Evolutionary conservation across 2,113 vertebrate genomes (phyloP), one percentile per base, ranked within the genome.

Genomic region (Furnarius figulus): DNA sequence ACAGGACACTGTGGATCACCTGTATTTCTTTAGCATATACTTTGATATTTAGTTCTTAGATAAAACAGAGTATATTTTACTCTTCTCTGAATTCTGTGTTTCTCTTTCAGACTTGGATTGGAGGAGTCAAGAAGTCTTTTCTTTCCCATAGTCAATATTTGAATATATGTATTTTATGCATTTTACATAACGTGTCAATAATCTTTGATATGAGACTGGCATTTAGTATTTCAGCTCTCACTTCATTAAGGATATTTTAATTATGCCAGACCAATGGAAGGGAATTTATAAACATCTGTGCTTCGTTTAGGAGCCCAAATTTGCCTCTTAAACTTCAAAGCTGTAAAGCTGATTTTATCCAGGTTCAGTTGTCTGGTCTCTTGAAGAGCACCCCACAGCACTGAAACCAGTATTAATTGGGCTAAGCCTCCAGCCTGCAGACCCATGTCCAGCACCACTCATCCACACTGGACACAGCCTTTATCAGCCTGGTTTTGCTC

Each of bases 241-340:
- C 95, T 96, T 96, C 90, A 92, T 96, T 95, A 97, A 93, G 89
- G 85, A 86, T 58, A 90, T 91, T 93, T 97, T 97, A 97, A 97
- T 97, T 95, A 96, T 95, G 66, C 65, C 84, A 93, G 78, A 84
- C 96, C 88, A 95, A 95, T 89, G 75, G 81, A 90, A 95, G 91
- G 80, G 84, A 89, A 83, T 96, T 95, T 94, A 97, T 91, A 93
- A 95, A 96, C 94, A 97, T 97, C 97, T 97, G 97, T 96, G 81
- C 86, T 97, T 95, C 35, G 6, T 97, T 97, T 96, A 93, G 94
- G 88, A 93, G 88, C 39, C 84, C 76, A 92, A 87, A 89, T 96
- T 96, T 95, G 55, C 95, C 95, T 93, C 92, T 97, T 91, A 96
- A 96, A 97, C 86, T 95, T 97, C 96, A 97, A 97, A 97, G 95